Evolutionary conservation across 1,140 invertebrate species (phyloP), one percentile per base, ranked within the genome.

Genomic region (Pseudomyrmex cubaensis): DNA sequence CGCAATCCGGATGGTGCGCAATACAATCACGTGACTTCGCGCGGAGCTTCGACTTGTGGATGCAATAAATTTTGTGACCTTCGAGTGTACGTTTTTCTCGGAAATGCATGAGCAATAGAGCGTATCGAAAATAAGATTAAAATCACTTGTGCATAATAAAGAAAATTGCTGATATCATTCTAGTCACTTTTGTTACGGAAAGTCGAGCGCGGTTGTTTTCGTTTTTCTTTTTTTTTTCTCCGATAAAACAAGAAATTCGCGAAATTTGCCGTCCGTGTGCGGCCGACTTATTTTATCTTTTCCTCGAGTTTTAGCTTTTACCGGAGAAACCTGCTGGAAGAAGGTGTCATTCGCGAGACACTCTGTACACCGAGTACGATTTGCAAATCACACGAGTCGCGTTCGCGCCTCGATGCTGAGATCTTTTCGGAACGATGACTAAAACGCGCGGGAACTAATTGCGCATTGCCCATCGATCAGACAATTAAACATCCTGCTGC

Each of bases 11-110:
- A 70, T 70, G 64, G 22, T 78, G 46, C 66, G 66, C 54, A 61
- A 12, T 80, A 35, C 12, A 1, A 17, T 12, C 76, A 78, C 20
- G 54, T 70, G 54, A 35, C 44, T 35, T 7, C 35, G 35, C 12
- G 35, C 20, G 13, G 48, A 8, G 15, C 75, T 57, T 17, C 15
- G 17, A 69, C 63, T 35, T 66, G n/a, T 64, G 15, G 20, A 59
- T 48, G 44, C 66, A 59, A 72, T 57, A 72, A 80, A 70, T 72
- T 78, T 72, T 70, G 13, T 54, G 76, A 50, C 76, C 76, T 78
- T 78, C 76, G 15, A n/a, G 15, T 20, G 54, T 52, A 48, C 10
- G 17, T 59, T 70, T 78, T 78, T 70, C 54, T 69, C n/a, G 20
- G 35, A 57, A 56, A 48, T 17, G 15, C 15, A 54, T 48, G 35